Base-by-base conservation (phyloP, 2,888 invertebrate genomes). In the Lasioglossum morio region DNA sequence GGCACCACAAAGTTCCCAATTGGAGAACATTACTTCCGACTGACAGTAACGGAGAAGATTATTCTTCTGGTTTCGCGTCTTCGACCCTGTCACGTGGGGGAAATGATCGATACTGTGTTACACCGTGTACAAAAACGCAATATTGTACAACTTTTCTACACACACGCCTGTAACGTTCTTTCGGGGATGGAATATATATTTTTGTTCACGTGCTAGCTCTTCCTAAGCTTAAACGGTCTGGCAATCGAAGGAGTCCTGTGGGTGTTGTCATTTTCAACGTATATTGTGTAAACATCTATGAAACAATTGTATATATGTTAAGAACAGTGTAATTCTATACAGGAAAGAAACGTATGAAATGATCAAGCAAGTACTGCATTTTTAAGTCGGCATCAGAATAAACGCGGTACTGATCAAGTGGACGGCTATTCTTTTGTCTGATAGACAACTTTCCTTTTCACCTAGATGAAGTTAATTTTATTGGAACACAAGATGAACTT, bases 21-120 rank as follows among this genome's bases (percentile, higher is more conserved):
- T 86, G 23, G 89, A 88, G 53, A 87, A 77, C 48, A 86, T 87
- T 53, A 90, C 85, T 14, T 82, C 87, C 14, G 91, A 91, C 40
- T 89, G 77, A 89, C 66, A 75, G 40, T 8, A 82, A 27, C 48
- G 19, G 40, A 77, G 46, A 14, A 46, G 5, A 7, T n/a, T n/a
- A 57, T 53, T 57, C n/a, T 82, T 77, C 73, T 43, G 34, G 34
- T 27, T 60, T 19, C 23, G 30, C 30, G 53, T 82, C 73, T 86
- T 69, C 69, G 27, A 85, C 37, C 48, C 27, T 48, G 14, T 66
- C 37, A n/a, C 27, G n/a, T 76, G 37, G 57, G 23, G 40, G 37
- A 43, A 69, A 57, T 27, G 34, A 43, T 48, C 34, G 12, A 57
- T 60, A 23, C 30, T 19, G n/a, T 40, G 53, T 34, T 60, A 70